Conservation (phyloP, 2,888 invertebrate genomes). For the Maniola hyperantus region DNA sequence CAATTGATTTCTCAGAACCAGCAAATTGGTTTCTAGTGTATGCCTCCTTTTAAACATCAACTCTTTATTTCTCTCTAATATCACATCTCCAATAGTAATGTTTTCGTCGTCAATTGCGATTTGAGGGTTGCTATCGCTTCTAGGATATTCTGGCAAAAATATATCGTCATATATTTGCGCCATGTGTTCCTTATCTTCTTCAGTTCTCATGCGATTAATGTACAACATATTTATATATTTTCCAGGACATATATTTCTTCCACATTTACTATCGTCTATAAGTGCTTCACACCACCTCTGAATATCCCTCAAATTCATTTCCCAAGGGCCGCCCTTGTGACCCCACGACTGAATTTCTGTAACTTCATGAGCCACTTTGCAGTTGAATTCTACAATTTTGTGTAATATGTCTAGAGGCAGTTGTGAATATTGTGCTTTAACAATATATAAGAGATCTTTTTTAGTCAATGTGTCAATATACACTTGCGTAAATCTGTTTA, state of each 20-base stretch:
- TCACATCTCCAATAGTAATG: slow-evolving; percentile 86
- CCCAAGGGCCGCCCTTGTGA: slow-evolving; percentile 94
- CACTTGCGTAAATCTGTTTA: slow-evolving; percentile 98
- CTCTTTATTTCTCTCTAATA: slow-evolving; percentile 64
- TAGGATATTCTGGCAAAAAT: slow-evolving; percentile 74
- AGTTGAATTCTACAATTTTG: slow-evolving; percentile 91
- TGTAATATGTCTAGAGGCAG: slow-evolving; percentile 83
- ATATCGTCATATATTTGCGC: slow-evolving; percentile 71
- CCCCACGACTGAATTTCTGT: slow-evolving; percentile 87
- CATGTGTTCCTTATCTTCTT: slow-evolving; percentile 89
- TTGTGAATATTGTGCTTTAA: slow-evolving; percentile 84
- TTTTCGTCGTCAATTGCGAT: slow-evolving; percentile 82
- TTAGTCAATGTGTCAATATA: slow-evolving; percentile 85
- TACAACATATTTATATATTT: slow-evolving; percentile 91
- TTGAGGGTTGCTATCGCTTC: slow-evolving; percentile 80
- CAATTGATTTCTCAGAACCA: slow-evolving; percentile 83
- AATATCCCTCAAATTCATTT: slow-evolving; percentile 98
- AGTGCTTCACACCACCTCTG: slow-evolving; percentile 95
- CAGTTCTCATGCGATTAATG: slow-evolving; percentile 92
- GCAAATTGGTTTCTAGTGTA: slow-evolving; percentile 63
- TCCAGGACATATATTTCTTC: slow-evolving; percentile 72
- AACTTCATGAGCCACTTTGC: slow-evolving; percentile 85
- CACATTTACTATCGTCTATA: slow-evolving; percentile 62
- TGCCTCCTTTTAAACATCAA: slow-evolving; percentile 65
- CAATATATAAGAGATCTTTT: slow-evolving; percentile 86